Evolutionary conservation across 2,113 vertebrate genomes (phyloP), one percentile per base, ranked within the genome.

Genomic region (Hemibagrus wyckioides): DNA sequence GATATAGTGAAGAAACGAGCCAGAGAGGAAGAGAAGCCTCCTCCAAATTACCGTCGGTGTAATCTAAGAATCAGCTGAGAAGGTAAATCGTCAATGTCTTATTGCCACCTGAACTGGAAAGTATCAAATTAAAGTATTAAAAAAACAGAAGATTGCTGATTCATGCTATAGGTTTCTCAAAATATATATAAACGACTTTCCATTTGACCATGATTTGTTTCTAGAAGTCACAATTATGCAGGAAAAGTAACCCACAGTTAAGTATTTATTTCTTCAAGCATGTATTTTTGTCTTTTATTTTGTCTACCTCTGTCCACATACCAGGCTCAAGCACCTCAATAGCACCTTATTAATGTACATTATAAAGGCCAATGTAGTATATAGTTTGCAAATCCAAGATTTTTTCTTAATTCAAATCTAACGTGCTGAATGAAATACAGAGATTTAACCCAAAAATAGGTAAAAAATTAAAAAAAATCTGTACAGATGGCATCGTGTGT

Each of bases 1-100:
- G 85, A 77, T 57, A 82, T 54, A 56, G 56, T 80, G 11, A 73
- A 56, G 54, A 85, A 73, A n/a, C 23, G 15, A 82, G 61, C 59
- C 61, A 84, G 80, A 39, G 63, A 30, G 15, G 10, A 80, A 57
- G 39, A 48, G 80, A 65, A 39, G 30, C 9, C 33, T 54, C 15
- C 67, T 19, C 21, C 30, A 23, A 75, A 39, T 36, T 36, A 77
- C 48, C 28, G 17, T 77, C 73, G 50, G 14, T 76, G 44, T 76
- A 50, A 76, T 28, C 5, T n/a, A 50, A 50, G 6, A 77, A 50
- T n/a, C 39, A 76, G 0, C 48, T 54, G 50, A 33, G 30, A 57
- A 2, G 3, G 9, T 21, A 80, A 80, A 30, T 30, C 17, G 9
- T 79, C 9, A 11, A 36, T 56, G n/a, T 9, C 6, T 50, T 30